Percentiles rank a stretch among this genome's conserved stretches.
phyloP scores from a whole-genome alignment of 2,797 vertebrate species.

The Gymnothorax reevesii region DNA sequence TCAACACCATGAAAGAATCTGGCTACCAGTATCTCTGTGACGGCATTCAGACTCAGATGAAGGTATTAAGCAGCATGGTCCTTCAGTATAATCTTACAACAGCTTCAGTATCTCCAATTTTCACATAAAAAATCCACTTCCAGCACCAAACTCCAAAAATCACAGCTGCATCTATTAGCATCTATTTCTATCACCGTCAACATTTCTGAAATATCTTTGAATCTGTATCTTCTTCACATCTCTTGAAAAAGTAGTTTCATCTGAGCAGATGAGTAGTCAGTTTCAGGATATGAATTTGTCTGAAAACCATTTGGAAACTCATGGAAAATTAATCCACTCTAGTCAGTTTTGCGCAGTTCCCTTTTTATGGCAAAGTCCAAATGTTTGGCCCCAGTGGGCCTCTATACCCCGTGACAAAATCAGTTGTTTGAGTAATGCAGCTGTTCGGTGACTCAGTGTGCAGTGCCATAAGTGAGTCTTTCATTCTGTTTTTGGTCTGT shows the following conservation, averaged over 20 bases:
- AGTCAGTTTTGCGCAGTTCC: background rate
- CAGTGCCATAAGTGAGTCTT: background rate
- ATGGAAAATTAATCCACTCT: background rate
- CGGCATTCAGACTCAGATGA: slow-evolving; percentile 66
- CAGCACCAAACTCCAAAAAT: background rate
- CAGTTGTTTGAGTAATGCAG: background rate
- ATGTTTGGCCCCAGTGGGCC: background rate
- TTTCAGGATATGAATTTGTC: background rate
- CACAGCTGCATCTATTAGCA: background rate
- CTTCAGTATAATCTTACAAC: too few species aligned
- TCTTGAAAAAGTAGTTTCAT: background rate
- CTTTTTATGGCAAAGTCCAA: background rate
- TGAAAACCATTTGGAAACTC: background rate
- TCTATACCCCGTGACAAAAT: background rate
- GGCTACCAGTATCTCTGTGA: slow-evolving; percentile 71
- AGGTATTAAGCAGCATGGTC: slow-evolving; percentile 54
- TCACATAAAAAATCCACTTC: background rate
- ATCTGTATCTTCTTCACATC: background rate
- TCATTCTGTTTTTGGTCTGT: background rate
- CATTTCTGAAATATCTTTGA: background rate
- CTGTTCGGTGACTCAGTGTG: background rate
- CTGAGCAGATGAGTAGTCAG: background rate
- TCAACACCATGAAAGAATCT: slow-evolving; percentile 67
- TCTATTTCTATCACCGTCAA: background rate
- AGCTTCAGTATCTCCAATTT: too few species aligned